These are phyloP conservation scores for Orius laevigatus DNA, from an alignment of 1,140 invertebrate genomes.

Conservation along the genomic window DNA sequence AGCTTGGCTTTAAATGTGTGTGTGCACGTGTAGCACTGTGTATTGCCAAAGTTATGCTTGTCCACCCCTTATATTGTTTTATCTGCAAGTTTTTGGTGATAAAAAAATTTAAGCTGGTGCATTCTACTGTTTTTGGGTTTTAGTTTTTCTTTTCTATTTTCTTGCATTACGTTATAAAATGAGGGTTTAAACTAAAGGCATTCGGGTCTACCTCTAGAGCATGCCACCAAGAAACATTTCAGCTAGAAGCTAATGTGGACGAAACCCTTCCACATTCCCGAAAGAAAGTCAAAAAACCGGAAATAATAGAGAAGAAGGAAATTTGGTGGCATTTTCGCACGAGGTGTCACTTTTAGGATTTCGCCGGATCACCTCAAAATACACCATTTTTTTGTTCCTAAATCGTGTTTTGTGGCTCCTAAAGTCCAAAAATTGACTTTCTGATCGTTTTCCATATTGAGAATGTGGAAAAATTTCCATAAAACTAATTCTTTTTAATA, in stretches of 20 bases:
- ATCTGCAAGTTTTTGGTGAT: constrained; percentile 7
- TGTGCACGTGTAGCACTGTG: constrained; percentile 2
- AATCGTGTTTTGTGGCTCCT: not conserved
- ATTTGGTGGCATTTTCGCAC: too few relatives aligned
- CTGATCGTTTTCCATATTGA: constrained; percentile 1
- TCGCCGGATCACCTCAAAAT: too few relatives aligned
- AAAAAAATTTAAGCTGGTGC: constrained; percentile 14
- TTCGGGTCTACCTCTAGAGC: constrained; percentile 17
- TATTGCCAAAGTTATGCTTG: not conserved
- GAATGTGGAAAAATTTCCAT: constrained; percentile 15
- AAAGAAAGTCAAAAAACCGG: too few relatives aligned
- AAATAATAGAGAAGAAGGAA: too few relatives aligned
- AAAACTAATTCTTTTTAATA: constrained; percentile 4
- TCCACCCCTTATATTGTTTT: not conserved
- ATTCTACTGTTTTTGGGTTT: constrained; percentile 15
- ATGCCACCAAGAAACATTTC: constrained; percentile 25
- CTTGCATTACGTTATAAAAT: constrained; percentile 9
- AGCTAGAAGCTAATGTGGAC: constrained; percentile 9
- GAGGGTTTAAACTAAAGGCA: constrained; percentile 9
- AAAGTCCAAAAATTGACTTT: too few relatives aligned
- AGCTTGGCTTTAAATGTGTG: not conserved
- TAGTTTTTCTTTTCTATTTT: constrained; percentile 10
- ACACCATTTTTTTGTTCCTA: too few relatives aligned
- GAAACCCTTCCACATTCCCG: constrained; percentile 13
- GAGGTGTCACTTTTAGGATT: too few relatives aligned